Evolutionary conservation across 2,888 invertebrate species (phyloP), one percentile per base, ranked within the genome.

Genomic region (Neoscelio sp.): DNA sequence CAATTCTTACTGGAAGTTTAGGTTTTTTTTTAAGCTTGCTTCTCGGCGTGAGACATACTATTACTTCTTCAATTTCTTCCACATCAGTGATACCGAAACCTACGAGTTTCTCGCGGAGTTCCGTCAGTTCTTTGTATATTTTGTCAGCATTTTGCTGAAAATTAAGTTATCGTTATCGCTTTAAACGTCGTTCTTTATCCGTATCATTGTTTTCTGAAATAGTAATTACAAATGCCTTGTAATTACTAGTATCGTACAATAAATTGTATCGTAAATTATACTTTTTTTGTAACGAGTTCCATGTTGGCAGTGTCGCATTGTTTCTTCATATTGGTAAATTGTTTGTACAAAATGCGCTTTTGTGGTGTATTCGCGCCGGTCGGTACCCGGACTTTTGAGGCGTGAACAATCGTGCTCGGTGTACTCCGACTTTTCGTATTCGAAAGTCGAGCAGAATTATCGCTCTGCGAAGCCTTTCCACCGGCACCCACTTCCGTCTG

Each of bases 71-170:
- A 10, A 87, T 52, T 52, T 84, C 85, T 10, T 88, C 89, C 0
- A 89, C 87, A 77, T 89, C 88, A 44, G 84, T 88, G 2, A 78
- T 81, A 2, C 89, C 89, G 28, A 38, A 64, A 0, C 81, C 64
- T 1, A 89, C 80, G 13, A 90, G 73, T 74, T 86, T 87, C 15
- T 89, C 87, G 0, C 88, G 85, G 6, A 89, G 77, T 17, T 86
- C 85, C 1, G 68, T 46, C 44, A 86, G 75, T n/a, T 89, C 87
- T 17, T 85, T 83, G 73, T 83, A 86, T 2, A 73, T 30, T 15
- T 58, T 33, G 7, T 54, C 46, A 10, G 17, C 23, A 15, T 50
- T 44, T 68, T 74, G 64, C 78, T 78, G 0, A 38, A 67, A 13
- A 13, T 68, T 64, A 28, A 13, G 2, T 13, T 0, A 48, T 81